These are phyloP conservation scores for Glaucidium brasilianum DNA, from an alignment of 2,113 vertebrate species.

Conservation along the genomic window DNA sequence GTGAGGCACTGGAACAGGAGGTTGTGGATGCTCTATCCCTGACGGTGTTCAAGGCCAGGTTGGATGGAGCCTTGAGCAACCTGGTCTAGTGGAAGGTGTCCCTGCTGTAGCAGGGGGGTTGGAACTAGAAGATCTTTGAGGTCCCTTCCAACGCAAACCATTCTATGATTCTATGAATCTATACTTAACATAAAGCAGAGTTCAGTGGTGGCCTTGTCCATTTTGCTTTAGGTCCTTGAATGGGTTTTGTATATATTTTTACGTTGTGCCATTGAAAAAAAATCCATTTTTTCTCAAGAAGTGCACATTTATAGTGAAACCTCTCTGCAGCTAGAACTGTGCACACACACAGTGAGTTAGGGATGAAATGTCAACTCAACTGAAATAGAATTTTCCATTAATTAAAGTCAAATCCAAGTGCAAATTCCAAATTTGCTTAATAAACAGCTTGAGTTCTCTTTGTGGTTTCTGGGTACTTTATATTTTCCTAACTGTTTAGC, in stretches of 20 bases:
- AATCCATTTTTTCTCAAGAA: background rate
- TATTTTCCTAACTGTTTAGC: background rate
- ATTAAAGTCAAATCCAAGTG: slow-evolving; percentile 14
- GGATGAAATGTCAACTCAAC: background rate
- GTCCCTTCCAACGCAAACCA: no score
- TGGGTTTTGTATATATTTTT: background rate
- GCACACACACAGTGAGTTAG: background rate
- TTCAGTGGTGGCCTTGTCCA: background rate
- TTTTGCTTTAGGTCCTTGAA: background rate
- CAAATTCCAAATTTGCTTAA: slow-evolving; percentile 41
- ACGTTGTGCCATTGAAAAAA: background rate
- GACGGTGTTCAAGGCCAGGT: no score
- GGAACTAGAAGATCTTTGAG: no score
- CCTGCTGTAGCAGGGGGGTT: no score
- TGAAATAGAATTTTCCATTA: background rate
- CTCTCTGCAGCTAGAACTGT: background rate
- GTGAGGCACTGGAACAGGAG: no score
- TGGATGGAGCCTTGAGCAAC: no score
- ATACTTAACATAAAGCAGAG: background rate
- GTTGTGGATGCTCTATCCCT: no score
- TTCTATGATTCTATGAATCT: no score
- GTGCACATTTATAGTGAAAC: background rate
- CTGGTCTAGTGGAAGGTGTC: no score
- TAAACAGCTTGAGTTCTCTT: background rate
- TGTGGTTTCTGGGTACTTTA: background rate